Base-by-base conservation (phyloP, 2,888 invertebrate species). In the Netelia inedita region DNA sequence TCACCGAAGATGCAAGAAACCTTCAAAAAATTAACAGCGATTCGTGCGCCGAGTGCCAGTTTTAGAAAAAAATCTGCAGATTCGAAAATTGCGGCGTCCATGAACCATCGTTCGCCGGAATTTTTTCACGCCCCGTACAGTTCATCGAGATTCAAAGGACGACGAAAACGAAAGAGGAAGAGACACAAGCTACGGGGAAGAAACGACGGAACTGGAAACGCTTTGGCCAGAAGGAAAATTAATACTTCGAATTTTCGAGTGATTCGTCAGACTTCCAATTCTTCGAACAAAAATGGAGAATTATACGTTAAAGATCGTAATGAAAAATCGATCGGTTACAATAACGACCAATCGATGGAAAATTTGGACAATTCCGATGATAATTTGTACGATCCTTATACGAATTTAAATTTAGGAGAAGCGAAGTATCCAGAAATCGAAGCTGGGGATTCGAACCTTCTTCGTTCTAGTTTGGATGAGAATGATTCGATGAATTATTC, bases 1-100 rank as follows among this genome's bases (percentile, higher is more conserved):
- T 91, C 91, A 0, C 86, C 89, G 8, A 87, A 88, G 74, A 87
- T 90, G 78, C 90, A 88, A 61, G 86, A 90, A 28, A 89, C 88
- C 8, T 88, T 91, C 8, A 88, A 87, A 11, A 88, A 88, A 16
- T 86, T 91, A 3, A 74, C 83, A n/a, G 83, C 79, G 5, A 35
- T 91, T 16, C 55, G n/a, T 16, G 8, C 73, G 1, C 61, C 83
- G n/a, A 61, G 50, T 14, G 35, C 59, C 5, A 84, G 23, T 55
- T 21, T 2, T 14, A 55, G 19, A 1, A n/a, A 50, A 61, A 8
- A 28, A 50, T 1, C 16, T 23, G 23, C 0, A 57, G 41, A 14
- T 19, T 28, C 57, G 53, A 76, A 43, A 55, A 35, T 21, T 16
- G 1, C n/a, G 23, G 85, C 79, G 5, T 53, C 59, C n/a, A 8